Evolutionary conservation across 1,140 invertebrate species (phyloP), one percentile per base, ranked within the genome.

Genomic region (Drosophila pachea): DNA sequence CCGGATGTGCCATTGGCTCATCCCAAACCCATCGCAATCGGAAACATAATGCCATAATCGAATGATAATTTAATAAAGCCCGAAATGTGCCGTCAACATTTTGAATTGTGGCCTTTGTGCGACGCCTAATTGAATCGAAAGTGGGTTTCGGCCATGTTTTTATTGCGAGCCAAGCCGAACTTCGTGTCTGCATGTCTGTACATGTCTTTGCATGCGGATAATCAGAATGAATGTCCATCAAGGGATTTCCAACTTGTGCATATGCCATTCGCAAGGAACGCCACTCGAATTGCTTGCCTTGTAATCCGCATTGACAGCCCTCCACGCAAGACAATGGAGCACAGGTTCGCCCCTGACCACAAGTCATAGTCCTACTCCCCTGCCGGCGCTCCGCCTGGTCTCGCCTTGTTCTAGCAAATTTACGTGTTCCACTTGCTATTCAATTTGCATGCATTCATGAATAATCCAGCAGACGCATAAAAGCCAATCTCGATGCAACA

Each of bases 401-500:
- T 12, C 12, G 0, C 12, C 9, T n/a, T 36, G 32, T 61, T 54
- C 58, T 59, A n/a, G 38, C 1, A 68, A 66, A 68, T 73, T 52
- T 71, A 68, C 58, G 63, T 78, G 74, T 73, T 76, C 83, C 78
- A 71, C 73, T 58, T 66, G 62, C 59, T 74, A 87, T 87, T 87
- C 84, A 87, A 83, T 87, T 87, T 87, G 79, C 84, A 87, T 87
- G 76, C 76, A 87, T 68, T 79, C 79, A 87, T 87, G 74, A 87
- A 87, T 87, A 83, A 87, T 87, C 68, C 74, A 86, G 31, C 33
- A n/a, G 49, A 16, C 60, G 16, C 54, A 48, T 58, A 64, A 69
- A 66, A 64, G 47, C 29, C 70, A 63, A 63, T 68, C 49, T 53
- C 53, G 55, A 52, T 69, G 65, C 71, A 73, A 54, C 31, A 56